phyloP scores from a whole-genome alignment of 1,140 invertebrate species.

The Drosophila leontia region DNA sequence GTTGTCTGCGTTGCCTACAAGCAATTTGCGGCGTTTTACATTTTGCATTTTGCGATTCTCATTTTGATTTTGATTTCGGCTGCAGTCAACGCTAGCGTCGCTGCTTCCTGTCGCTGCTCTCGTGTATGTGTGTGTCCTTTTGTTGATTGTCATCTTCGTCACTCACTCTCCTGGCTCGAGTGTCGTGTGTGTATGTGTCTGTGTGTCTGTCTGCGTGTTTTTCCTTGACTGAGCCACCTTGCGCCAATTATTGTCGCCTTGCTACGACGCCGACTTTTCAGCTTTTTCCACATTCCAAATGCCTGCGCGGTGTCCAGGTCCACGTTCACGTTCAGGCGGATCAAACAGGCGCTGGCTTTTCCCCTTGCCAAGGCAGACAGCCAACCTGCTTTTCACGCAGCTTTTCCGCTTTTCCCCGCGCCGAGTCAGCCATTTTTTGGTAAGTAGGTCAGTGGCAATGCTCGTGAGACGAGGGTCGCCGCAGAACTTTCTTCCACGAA shows the following conservation, averaged over 20 bases:
- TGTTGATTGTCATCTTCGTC: slow-evolving; percentile 38
- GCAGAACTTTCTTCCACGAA: not conserved
- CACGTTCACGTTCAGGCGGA: slow-evolving; percentile 44
- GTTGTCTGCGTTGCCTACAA: slow-evolving; percentile 55
- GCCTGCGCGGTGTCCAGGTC: slow-evolving; percentile 51
- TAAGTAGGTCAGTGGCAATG: slow-evolving; percentile 73
- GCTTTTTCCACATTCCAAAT: slow-evolving; percentile 42
- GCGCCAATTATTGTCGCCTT: slow-evolving; percentile 49
- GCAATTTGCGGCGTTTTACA: slow-evolving; percentile 73
- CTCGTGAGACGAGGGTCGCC: slow-evolving; percentile 46
- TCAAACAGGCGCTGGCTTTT: slow-evolving; percentile 46
- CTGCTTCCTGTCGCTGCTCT: slow-evolving; percentile 48
- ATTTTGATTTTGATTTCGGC: slow-evolving; percentile 68
- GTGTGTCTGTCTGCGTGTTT: slow-evolving; percentile 16
- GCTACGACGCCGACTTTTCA: slow-evolving; percentile 46
- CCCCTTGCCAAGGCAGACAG: slow-evolving; percentile 24
- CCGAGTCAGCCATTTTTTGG: slow-evolving; percentile 52
- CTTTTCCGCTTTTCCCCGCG: slow-evolving; percentile 11
- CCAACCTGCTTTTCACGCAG: slow-evolving; percentile 6
- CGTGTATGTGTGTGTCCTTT: slow-evolving; percentile 24
- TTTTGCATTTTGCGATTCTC: slow-evolving; percentile 74
- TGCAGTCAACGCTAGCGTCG: slow-evolving; percentile 26
- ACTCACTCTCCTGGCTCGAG: slow-evolving; percentile 17
- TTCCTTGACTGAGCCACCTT: slow-evolving; percentile 51
- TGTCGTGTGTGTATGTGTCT: not conserved